Evolutionary conservation across 2,113 vertebrate genomes (phyloP).

Genomic region (Suncus etruscus): DNA sequence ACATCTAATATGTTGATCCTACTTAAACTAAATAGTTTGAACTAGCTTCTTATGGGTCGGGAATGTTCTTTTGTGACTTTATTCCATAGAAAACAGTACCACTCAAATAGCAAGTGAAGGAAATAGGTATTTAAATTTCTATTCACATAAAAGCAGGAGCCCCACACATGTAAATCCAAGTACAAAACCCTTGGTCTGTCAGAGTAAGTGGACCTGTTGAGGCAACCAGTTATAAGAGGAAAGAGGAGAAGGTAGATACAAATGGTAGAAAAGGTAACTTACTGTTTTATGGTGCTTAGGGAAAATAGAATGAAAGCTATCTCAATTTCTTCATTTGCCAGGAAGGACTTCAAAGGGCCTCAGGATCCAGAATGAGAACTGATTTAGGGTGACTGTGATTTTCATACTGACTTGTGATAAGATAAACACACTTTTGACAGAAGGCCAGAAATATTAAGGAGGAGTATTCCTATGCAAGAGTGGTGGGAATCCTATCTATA

Average conservation of each 20-base stretch:
- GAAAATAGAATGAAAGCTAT: background rate
- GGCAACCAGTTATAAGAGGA: background rate
- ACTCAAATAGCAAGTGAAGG: slow-evolving; percentile 3
- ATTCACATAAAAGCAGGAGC: background rate
- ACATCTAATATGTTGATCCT: slow-evolving; percentile 29
- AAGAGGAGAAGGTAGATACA: background rate
- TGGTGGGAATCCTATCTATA: background rate
- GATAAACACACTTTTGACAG: background rate
- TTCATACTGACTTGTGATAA: background rate
- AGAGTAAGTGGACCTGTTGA: background rate
- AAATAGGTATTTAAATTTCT: background rate
- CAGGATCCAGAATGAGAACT: background rate
- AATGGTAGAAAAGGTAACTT: background rate
- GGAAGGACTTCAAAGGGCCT: background rate
- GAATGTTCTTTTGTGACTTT: slow-evolving; percentile 30
- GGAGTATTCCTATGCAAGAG: background rate
- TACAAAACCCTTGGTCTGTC: background rate
- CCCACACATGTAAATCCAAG: background rate
- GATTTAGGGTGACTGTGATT: background rate
- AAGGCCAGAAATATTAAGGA: background rate
- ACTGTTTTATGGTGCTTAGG: background rate
- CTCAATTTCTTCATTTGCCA: background rate
- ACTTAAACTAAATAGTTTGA: slow-evolving; percentile 24
- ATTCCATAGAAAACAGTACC: background rate
- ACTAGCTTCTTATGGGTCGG: background rate